Conservation (phyloP, 2,113 vertebrate species). For the Argyrosomus japonicus region DNA sequence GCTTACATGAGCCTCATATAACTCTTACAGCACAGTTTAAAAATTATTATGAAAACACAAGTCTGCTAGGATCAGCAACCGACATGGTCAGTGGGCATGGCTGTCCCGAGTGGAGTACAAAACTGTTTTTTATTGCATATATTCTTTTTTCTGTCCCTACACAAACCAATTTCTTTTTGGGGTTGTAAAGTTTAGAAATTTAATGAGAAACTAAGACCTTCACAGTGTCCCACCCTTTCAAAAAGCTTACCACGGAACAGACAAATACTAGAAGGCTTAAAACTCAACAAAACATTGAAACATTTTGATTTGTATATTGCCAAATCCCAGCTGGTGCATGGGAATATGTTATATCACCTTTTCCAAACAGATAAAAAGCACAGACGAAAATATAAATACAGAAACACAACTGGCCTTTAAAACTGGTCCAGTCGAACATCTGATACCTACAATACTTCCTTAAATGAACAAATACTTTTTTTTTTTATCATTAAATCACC, state of each 20-base stretch:
- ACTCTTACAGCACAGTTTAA: conserved; percentile 24
- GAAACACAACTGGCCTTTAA: not conserved
- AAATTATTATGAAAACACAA: conserved; percentile 20
- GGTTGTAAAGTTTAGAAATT: not conserved
- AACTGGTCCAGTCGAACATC: not conserved
- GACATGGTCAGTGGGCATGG: not conserved
- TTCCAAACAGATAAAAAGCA: not conserved
- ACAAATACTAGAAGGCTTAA: not conserved
- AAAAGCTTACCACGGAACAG: not conserved
- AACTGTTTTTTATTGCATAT: not conserved
- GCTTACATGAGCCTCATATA: conserved; percentile 36
- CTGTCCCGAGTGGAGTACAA: not conserved
- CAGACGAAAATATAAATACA: not conserved
- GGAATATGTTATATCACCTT: not conserved
- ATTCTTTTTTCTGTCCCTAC: not conserved
- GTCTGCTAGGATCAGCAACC: not conserved
- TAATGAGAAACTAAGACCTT: not conserved
- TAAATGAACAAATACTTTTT: not conserved
- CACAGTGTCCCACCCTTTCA: not conserved
- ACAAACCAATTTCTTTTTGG: not conserved
- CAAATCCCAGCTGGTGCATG: not conserved
- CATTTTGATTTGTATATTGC: not conserved
- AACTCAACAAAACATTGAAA: not conserved
- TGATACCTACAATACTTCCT: not conserved
- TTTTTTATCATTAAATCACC: not conserved